These are phyloP conservation scores for Ophioninae sp. DNA, from an alignment of 2,888 invertebrate species.

Conservation along the genomic window DNA sequence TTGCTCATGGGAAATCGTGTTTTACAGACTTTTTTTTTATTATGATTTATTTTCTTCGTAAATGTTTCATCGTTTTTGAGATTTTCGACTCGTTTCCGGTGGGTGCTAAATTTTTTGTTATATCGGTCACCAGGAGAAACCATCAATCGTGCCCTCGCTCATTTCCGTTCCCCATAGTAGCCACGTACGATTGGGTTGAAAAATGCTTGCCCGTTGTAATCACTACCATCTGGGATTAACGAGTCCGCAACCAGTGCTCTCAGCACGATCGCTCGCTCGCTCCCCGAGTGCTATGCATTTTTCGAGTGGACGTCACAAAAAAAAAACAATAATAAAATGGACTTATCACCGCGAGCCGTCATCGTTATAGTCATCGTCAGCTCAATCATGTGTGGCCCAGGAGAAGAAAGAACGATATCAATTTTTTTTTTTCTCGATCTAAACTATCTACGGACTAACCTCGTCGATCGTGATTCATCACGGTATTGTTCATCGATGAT, in stretches of 20 bases:
- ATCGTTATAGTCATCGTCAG: neutral
- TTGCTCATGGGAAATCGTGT: no score
- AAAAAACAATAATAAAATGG: neutral
- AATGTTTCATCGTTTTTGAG: neutral
- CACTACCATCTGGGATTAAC: constrained; percentile 5
- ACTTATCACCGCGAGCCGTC: neutral
- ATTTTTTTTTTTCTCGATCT: neutral
- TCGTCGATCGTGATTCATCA: constrained; percentile 7
- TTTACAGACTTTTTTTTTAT: no score
- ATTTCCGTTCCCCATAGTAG: neutral
- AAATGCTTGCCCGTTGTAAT: neutral
- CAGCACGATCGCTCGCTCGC: neutral
- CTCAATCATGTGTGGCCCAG: constrained; percentile 2
- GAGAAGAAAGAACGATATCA: neutral
- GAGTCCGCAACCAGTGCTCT: neutral
- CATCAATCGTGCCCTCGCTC: neutral
- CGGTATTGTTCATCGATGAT: neutral
- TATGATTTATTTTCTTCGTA: neutral
- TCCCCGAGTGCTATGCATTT: neutral
- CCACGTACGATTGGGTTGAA: neutral
- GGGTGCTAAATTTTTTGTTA: neutral
- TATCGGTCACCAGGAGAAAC: neutral
- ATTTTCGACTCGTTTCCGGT: neutral
- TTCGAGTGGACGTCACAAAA: neutral
- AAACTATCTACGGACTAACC: constrained; percentile 18